Percentiles rank a stretch among this genome's conserved stretches.
Evolutionary conservation across 2,113 vertebrate genomes (phyloP).

Genomic region (Cyanoderma ruficeps): DNA sequence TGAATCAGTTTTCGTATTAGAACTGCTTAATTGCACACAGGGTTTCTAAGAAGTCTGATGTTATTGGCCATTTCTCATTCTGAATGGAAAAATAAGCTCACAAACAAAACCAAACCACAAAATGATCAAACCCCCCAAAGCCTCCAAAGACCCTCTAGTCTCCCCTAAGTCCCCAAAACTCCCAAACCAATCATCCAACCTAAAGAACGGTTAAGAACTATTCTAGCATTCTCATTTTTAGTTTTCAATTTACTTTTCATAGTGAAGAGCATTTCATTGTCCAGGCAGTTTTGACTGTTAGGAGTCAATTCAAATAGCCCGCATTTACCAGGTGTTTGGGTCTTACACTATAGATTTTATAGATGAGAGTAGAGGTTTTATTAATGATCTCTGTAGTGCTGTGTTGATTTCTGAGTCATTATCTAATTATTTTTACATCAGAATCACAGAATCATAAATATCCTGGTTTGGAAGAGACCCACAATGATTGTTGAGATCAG

Average conservation of each 20-base stretch:
- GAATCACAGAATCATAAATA: background rate
- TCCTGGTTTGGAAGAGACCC: background rate
- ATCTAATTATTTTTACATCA: background rate
- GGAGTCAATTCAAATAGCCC: background rate
- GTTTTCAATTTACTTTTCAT: background rate
- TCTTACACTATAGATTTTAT: background rate
- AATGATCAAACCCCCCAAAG: fast-evolving
- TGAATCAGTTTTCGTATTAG: background rate
- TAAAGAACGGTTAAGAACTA: background rate
- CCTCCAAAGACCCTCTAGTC: fast-evolving
- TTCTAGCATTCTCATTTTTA: background rate
- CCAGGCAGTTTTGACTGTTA: background rate
- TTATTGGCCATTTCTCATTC: background rate
- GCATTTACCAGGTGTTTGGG: background rate
- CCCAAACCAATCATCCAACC: fast-evolving
- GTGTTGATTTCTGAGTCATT: background rate
- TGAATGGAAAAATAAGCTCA: background rate
- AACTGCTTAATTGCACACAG: background rate
- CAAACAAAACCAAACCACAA: background rate
- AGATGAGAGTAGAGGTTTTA: background rate
- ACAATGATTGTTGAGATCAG: background rate
- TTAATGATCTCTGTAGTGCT: background rate
- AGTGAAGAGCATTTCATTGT: background rate
- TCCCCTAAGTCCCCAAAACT: background rate
- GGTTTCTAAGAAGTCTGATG: background rate